Conservation (phyloP, 2,797 vertebrate genomes). For the Leuciscus waleckii region DNA sequence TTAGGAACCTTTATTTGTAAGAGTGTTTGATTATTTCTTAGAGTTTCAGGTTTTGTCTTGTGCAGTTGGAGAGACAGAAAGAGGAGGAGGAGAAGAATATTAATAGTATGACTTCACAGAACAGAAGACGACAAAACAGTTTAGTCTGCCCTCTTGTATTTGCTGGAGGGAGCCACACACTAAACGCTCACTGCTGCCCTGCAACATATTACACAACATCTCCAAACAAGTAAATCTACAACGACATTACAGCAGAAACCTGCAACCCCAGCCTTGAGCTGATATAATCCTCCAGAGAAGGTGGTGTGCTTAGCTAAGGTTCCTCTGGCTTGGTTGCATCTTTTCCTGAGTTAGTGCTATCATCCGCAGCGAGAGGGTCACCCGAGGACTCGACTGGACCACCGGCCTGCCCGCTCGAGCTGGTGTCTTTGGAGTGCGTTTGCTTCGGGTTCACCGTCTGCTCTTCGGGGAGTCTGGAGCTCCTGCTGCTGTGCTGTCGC, state of each 20-base stretch:
- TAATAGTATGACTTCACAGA: background rate
- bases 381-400: conserved; percentile 48
- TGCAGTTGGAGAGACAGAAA: background rate
- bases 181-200: conserved; percentile 66
- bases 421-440: conserved; percentile 66
- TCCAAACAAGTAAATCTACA: conserved; percentile 66
- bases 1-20: background rate
- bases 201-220: conserved; percentile 50
- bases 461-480: conserved; percentile 67
- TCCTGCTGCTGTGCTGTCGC: conserved; percentile 73
- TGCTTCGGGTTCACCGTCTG: conserved; percentile 46
- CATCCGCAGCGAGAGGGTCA: conserved; percentile 61
- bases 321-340: conserved; percentile 19
- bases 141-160: conserved; percentile 22
- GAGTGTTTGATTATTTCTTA: conserved; percentile 10
- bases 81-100: conserved; percentile 2
- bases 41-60: conserved; percentile 14
- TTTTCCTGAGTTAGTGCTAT: conserved; percentile 61
- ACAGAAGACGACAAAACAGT: conserved; percentile 34
- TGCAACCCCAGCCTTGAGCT: conserved; percentile 53
- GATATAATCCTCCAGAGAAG: conserved; percentile 44
- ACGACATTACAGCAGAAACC: conserved; percentile 64
- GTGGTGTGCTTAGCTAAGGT: conserved; percentile 27
- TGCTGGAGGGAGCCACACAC: conserved; percentile 31
- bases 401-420: conserved; percentile 70